Evolutionary conservation across 2,888 invertebrate species (phyloP).

Genomic region (Heliconius cydno): DNA sequence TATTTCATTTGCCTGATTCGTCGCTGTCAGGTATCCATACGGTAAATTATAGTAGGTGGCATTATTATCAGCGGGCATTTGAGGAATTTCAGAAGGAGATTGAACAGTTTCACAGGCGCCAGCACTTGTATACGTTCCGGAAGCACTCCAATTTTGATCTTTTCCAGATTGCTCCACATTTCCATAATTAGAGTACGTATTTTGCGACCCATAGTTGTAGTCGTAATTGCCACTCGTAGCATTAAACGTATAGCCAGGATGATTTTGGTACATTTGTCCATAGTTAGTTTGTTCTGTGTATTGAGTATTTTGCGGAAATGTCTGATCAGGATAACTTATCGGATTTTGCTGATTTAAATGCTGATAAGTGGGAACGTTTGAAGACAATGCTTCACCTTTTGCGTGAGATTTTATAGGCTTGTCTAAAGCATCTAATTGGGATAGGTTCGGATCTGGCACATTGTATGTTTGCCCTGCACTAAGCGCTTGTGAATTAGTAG

Average conservation of each 20-base stretch:
- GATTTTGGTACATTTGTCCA: conserved; percentile 74
- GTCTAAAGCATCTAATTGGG: conserved; percentile 68
- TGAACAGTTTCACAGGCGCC: conserved; percentile 75
- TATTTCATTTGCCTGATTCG: conserved; percentile 61
- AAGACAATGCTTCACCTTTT: conserved; percentile 69
- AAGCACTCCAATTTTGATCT: conserved; percentile 61
- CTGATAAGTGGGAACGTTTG: conserved; percentile 50
- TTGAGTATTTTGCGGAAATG: conserved; percentile 52
- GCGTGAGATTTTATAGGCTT: conserved; percentile 77
- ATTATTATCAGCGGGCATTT: conserved; percentile 53
- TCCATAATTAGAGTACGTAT: conserved; percentile 60
- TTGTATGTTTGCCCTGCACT: conserved; percentile 54
- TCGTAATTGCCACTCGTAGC: conserved; percentile 82
- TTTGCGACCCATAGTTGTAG: conserved; percentile 86
- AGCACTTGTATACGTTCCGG: conserved; percentile 77
- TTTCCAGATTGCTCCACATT: conserved; percentile 59
- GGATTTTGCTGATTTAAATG: conserved; percentile 47
- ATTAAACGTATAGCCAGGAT: conserved; percentile 86
- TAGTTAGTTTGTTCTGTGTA: conserved; percentile 57
- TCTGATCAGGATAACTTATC: conserved; percentile 54
- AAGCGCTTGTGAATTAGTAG: conserved; percentile 53
- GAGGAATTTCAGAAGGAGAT: conserved; percentile 72
- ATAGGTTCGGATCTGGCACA: conserved; percentile 49
- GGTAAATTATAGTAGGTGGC: conserved; percentile 75
- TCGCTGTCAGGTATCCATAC: conserved; percentile 75